Percentiles rank a stretch among this genome's conserved stretches.
Conservation (phyloP, 2,113 vertebrate species). For the Irena cyanogastra region DNA sequence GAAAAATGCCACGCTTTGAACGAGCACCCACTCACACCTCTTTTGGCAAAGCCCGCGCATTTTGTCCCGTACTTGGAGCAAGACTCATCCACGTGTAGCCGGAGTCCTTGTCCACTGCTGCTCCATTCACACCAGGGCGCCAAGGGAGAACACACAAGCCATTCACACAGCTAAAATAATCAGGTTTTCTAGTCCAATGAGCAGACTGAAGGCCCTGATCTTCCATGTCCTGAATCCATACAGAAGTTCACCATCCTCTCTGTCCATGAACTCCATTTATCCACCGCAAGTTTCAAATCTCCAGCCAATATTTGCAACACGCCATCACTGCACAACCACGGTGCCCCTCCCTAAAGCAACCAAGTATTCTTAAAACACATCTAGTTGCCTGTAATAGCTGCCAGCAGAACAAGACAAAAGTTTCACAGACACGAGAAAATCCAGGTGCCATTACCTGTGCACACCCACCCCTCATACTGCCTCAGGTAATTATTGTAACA, state of each 20-base stretch:
- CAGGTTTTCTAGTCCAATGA: neutral
- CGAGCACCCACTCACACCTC: neutral
- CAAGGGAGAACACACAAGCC: neutral
- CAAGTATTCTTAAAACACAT: neutral
- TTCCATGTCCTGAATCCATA: neutral
- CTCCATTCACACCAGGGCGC: neutral
- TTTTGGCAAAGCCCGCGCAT: neutral
- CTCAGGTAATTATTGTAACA: neutral
- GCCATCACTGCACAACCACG: rapidly evolving
- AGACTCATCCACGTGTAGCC: neutral
- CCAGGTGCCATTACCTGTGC: neutral
- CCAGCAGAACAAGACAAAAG: neutral
- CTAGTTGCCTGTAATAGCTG: neutral
- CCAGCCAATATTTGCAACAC: neutral
- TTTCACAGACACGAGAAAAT: neutral
- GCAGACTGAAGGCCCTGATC: neutral
- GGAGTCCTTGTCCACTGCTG: neutral
- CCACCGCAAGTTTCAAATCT: neutral
- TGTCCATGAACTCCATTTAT: neutral
- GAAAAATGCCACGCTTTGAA: neutral
- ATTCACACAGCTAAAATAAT: neutral
- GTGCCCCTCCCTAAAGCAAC: neutral
- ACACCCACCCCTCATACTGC: rapidly evolving
- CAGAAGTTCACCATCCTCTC: neutral
- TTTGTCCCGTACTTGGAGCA: neutral